A percentile compares a stretch with the other conserved stretches of the same genome.
Conservation (phyloP, 2,888 invertebrate species). For the Leucophenga maculata region DNA sequence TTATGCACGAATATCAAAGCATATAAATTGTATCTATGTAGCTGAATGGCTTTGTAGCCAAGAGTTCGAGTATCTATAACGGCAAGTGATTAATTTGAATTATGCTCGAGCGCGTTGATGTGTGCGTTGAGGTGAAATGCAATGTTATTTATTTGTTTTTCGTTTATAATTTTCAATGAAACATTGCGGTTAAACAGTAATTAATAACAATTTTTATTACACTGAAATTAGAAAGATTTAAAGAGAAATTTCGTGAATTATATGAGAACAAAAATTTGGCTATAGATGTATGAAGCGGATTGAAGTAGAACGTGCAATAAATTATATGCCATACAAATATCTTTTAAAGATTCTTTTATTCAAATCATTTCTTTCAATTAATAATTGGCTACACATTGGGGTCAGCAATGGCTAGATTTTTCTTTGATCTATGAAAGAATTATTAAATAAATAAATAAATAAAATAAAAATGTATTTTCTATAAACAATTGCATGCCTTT, state of each 20-base stretch:
- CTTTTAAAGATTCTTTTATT: no score
- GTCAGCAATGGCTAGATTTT: no score
- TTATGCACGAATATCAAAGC: constrained; percentile 45
- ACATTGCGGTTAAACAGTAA: constrained; percentile 45
- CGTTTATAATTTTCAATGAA: constrained; percentile 50
- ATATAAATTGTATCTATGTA: constrained; percentile 31
- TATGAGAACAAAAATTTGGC: constrained; percentile 48
- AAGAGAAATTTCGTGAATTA: constrained; percentile 36
- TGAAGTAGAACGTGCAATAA: no score
- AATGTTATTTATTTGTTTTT: constrained; percentile 54
- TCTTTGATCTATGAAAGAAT: no score
- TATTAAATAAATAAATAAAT: no score
- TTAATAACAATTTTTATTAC: constrained; percentile 62
- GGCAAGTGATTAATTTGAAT: constrained; percentile 57
- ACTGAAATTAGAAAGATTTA: constrained; percentile 46
- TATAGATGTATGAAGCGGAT: no score
- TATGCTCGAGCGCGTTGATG: constrained; percentile 58
- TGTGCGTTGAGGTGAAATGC: constrained; percentile 44
- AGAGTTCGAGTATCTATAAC: not conserved
- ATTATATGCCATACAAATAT: no score
- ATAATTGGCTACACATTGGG: not conserved
- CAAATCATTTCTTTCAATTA: no score
- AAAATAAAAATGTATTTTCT: no score
- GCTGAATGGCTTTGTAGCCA: not conserved
- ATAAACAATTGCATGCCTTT: constrained; percentile 6